These are phyloP conservation scores for Umimayanthus chanpuru DNA, from an alignment of 92 coral and sea anemone species.

Conservation along the genomic window DNA sequence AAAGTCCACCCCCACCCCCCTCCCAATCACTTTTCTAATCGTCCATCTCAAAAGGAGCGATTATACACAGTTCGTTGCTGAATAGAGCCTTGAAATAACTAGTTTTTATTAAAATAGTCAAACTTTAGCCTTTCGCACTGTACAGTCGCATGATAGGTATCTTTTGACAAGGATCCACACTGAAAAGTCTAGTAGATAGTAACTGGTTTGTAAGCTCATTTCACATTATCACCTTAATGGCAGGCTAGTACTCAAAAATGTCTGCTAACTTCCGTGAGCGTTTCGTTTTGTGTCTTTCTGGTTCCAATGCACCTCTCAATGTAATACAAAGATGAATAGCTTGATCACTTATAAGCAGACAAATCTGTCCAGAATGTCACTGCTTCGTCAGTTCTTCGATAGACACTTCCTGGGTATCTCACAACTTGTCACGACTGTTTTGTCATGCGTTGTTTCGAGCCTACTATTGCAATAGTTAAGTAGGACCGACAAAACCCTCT, in stretches of 20 bases:
- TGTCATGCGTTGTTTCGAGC: neutral
- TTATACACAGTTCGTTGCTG: neutral
- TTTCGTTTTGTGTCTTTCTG: neutral
- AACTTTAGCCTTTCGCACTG: too few species aligned
- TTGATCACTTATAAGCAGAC: conserved; percentile 1
- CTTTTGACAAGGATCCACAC: too few species aligned
- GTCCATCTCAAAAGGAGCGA: too few species aligned
- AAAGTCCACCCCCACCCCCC: too few species aligned
- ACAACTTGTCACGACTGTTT: neutral
- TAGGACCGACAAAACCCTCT: neutral
- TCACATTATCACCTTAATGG: neutral
- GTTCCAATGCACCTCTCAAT: neutral
- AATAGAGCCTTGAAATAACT: neutral
- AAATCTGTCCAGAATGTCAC: neutral
- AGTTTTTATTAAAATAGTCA: too few species aligned
- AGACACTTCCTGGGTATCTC: neutral
- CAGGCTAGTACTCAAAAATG: neutral
- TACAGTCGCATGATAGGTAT: neutral
- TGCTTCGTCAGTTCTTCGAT: neutral
- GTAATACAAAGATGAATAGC: neutral
- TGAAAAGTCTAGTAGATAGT: neutral
- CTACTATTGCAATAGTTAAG: too few species aligned
- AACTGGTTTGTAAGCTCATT: neutral
- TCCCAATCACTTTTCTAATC: too few species aligned
- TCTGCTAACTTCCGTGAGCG: neutral